phyloP scores from a whole-genome alignment of 2,113 vertebrate species.

The Phaetusa simplex region DNA sequence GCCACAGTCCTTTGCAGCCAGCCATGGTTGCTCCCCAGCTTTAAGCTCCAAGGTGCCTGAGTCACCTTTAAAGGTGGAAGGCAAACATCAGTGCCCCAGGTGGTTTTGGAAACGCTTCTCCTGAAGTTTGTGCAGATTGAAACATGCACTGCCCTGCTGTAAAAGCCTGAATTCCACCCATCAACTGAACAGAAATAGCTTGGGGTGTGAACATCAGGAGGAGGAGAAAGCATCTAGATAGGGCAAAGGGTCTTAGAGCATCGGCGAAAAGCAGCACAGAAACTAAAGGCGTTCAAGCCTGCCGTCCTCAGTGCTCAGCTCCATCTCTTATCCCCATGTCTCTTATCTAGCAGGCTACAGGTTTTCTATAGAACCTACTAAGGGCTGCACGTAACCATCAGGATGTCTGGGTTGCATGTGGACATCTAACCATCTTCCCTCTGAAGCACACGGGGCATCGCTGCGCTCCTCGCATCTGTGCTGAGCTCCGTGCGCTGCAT shows the following conservation, averaged over 20 bases:
- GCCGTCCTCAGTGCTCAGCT: neutral
- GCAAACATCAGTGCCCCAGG: neutral
- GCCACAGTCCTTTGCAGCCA: neutral
- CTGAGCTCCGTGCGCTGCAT: accelerated
- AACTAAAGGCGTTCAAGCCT: neutral
- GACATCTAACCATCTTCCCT: neutral
- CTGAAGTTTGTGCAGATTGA: neutral
- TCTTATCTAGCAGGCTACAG: neutral
- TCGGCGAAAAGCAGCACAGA: neutral
- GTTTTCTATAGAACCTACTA: neutral
- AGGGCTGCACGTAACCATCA: accelerated
- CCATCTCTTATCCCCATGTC: neutral
- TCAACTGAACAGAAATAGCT: neutral
- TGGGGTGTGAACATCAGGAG: neutral
- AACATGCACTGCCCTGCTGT: neutral
- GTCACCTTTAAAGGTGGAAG: neutral
- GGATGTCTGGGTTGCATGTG: neutral
- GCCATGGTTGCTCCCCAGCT: neutral
- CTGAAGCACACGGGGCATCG: accelerated
- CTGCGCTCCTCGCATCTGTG: neutral
- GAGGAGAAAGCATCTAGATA: neutral
- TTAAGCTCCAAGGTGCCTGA: neutral
- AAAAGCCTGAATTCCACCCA: neutral
- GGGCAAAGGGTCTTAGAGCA: neutral
- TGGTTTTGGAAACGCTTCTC: neutral